These are phyloP conservation scores for Diogma glabrata DNA, from an alignment of 2,888 invertebrate genomes.

Conservation along the genomic window DNA sequence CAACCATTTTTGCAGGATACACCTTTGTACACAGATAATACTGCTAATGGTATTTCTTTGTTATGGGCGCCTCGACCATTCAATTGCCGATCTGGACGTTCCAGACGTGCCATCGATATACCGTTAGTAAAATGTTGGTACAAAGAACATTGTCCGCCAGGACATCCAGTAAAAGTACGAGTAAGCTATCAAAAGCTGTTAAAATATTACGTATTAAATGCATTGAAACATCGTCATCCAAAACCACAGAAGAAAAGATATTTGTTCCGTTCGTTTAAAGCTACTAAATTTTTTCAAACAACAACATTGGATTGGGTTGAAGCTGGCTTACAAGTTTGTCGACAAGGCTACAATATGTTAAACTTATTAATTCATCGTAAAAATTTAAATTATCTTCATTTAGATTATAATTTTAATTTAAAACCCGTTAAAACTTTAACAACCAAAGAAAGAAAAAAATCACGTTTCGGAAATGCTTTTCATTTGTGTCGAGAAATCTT, in stretches of 20 bases:
- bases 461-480: conserved; percentile 94
- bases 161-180: conserved; percentile 96
- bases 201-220: conserved; percentile 97
- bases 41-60: conserved; percentile 94
- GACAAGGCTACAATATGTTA: conserved; percentile 99
- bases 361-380: conserved; percentile 98
- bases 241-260: conserved; percentile 98
- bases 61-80: conserved; percentile 98
- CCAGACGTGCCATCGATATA: conserved; percentile 89
- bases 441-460: conserved; percentile 98
- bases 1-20: conserved; percentile 90
- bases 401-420: conserved; percentile 99
- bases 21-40: conserved; percentile 95
- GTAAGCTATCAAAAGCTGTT: conserved; percentile 98
- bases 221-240: conserved; percentile 92
- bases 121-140: conserved; percentile 98
- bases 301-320: conserved; percentile 99
- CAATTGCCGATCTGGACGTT: conserved; percentile 89
- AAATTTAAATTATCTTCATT: conserved; percentile 97
- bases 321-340: conserved; percentile 93
- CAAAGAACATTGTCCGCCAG: conserved; percentile 86
- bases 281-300: conserved; percentile 99
- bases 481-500: conserved; percentile 98
- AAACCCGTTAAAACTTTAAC: conserved; percentile 99
- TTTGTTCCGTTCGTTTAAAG: conserved; percentile 96